Conservation (phyloP, 1,140 invertebrate species). For the Drosophila hydei region DNA sequence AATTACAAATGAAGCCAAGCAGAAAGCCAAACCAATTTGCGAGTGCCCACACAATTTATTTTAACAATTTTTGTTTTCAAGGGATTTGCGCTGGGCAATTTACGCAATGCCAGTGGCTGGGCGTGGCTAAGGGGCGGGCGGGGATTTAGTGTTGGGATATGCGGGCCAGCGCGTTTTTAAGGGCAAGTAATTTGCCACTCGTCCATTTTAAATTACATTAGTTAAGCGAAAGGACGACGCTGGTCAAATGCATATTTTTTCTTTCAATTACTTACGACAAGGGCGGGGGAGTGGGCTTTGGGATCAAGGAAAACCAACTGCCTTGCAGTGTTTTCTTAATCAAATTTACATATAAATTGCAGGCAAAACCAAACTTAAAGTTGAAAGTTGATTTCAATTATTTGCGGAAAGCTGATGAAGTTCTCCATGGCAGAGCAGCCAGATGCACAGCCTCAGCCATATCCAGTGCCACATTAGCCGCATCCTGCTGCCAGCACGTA, state of each 20-base stretch:
- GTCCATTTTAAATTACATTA: slow-evolving; percentile 81
- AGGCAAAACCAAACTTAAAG: slow-evolving; percentile 62
- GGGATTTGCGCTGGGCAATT: slow-evolving; percentile 70
- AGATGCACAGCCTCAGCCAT: slow-evolving; percentile 10
- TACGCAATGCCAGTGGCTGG: slow-evolving; percentile 40
- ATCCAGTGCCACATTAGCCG: slow-evolving; percentile 35
- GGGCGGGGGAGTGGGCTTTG: background rate
- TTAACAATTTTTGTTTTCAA: slow-evolving; percentile 65
- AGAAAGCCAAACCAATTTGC: slow-evolving; percentile 64
- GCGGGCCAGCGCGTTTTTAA: slow-evolving; percentile 45
- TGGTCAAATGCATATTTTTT: slow-evolving; percentile 78
- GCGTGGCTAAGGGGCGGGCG: background rate
- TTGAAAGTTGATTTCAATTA: slow-evolving; percentile 79
- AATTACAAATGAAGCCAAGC: slow-evolving; percentile 77
- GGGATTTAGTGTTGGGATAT: slow-evolving; percentile 32
- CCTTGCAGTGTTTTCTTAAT: slow-evolving; percentile 66
- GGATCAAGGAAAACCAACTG: slow-evolving; percentile 23
- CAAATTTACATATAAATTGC: slow-evolving; percentile 81
- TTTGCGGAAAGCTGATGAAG: slow-evolving; percentile 71
- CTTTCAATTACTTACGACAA: slow-evolving; percentile 68
- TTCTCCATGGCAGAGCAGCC: slow-evolving; percentile 31
- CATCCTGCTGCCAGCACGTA: slow-evolving; percentile 30
- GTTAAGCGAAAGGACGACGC: slow-evolving; percentile 52
- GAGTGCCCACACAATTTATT: slow-evolving; percentile 75
- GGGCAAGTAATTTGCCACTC: slow-evolving; percentile 78